A percentile compares a stretch with the other conserved stretches of the same genome.
phyloP scores from a whole-genome alignment of 2,113 vertebrate species.

The Megaceryle maxima region DNA sequence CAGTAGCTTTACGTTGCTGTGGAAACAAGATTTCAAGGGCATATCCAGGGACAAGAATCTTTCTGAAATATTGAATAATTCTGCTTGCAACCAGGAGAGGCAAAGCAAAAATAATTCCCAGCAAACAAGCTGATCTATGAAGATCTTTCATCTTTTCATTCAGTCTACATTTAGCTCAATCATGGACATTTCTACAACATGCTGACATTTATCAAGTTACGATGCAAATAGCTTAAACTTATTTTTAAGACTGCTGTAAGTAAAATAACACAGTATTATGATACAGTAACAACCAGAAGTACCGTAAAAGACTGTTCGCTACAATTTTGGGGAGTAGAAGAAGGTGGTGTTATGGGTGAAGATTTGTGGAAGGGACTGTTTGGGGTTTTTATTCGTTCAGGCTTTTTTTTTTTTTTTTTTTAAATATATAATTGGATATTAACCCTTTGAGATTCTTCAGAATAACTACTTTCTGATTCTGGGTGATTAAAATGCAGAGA shows the following conservation, averaged over 20 bases:
- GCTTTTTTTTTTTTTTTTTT: background rate
- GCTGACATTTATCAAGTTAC: constrained; percentile 15
- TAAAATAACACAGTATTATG: background rate
- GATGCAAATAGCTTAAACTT: constrained; percentile 10
- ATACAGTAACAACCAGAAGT: background rate
- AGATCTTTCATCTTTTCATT: background rate
- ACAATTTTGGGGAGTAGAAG: background rate
- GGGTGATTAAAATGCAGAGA: background rate
- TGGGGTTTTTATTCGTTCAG: background rate
- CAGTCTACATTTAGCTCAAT: constrained; percentile 11
- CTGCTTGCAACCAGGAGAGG: background rate
- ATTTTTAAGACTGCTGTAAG: constrained; percentile 20
- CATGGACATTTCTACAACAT: background rate
- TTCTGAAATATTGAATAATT: constrained; percentile 6
- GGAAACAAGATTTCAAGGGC: constrained; percentile 53
- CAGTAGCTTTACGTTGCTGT: constrained; percentile 35
- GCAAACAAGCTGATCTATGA: background rate
- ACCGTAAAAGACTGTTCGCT: background rate
- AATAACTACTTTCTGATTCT: background rate
- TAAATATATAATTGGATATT: background rate
- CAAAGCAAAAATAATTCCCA: constrained; percentile 21
- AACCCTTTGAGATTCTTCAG: background rate
- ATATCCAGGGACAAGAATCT: constrained; percentile 4
- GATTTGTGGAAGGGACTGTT: background rate
- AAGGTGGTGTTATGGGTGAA: background rate